Conservation (phyloP, 2,113 vertebrate genomes). For the Etia nguti region DNA sequence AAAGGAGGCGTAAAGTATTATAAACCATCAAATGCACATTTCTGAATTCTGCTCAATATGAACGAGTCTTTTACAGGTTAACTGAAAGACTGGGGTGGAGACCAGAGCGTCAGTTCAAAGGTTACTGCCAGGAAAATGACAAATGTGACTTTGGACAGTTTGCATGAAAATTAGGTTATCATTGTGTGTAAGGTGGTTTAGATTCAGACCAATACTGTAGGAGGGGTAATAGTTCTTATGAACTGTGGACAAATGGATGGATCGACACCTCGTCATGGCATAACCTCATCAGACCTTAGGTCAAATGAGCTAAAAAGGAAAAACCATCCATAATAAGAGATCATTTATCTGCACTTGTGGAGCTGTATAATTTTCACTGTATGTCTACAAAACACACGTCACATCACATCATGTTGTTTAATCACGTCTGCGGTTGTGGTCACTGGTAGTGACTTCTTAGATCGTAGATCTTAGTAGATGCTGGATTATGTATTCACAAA, state of each 20-base stretch:
- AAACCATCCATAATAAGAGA: background rate
- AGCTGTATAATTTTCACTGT: background rate
- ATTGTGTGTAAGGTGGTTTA: background rate
- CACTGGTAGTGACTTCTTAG: background rate
- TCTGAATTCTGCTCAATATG: background rate
- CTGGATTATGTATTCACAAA: background rate
- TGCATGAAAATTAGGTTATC: background rate
- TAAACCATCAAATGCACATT: background rate
- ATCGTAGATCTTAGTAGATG: background rate
- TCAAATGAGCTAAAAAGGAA: rapidly evolving
- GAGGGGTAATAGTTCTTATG: background rate
- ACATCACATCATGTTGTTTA: background rate
- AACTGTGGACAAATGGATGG: background rate
- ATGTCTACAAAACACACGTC: background rate
- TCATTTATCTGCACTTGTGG: background rate
- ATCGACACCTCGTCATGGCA: background rate
- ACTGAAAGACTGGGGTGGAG: background rate
- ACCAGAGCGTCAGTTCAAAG: background rate
- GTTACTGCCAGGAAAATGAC: background rate
- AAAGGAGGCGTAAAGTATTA: background rate
- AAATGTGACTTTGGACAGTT: background rate
- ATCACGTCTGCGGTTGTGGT: background rate
- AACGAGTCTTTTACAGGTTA: background rate
- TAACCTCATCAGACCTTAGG: background rate
- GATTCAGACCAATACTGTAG: background rate